Base-by-base conservation (phyloP, 2,797 vertebrate species). In the Pachyuromys duprasi region DNA sequence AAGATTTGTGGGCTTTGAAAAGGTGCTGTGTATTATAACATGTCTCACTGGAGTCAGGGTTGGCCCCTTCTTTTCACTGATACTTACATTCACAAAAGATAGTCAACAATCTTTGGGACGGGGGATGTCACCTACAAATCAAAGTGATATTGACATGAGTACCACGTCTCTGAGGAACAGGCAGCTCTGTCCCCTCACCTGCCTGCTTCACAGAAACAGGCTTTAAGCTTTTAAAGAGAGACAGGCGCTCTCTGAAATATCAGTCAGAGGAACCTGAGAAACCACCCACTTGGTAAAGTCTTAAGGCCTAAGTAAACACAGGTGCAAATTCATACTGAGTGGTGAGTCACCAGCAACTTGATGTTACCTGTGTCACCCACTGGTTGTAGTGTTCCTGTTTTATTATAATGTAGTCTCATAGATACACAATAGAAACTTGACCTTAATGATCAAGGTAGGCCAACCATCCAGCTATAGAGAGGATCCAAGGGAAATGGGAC, bases 141-240 rank as follows among this genome's bases (percentile, higher is more conserved):
- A 42, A 63, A 39, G 20, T 12, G 36, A 49, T 80, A 28, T 42
- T 70, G 55, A 70, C 9, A 13, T n/a, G 31, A n/a, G 14, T 33
- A 2, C 1, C 42, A 26, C 22, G 80, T n/a, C 45, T 72, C 57
- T 67, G 3, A 11, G 5, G 65, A 31, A 20, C 11, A 17, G 13
- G 15, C 18, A 39, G 26, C 20, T 72, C 69, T 9, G 4, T 55
- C 49, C 26, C 8, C 42, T 0, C 8, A 11, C 1, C 18, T 1
- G n/a, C 22, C 2, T 12, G 17, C 1, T 55, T 83, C 45, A n/a
- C 31, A 49, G 82, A 62, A 0, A 3, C 1, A 28, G 28, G 12
- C 6, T 65, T 39, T 3, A n/a, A 22, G 2, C 8, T 91, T 45
- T 18, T 80, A 42, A 63, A n/a, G 17, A 20, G 69, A 9, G 13